phyloP scores from a whole-genome alignment of 2,888 invertebrate species.

The Enchytraeus crypticus region DNA sequence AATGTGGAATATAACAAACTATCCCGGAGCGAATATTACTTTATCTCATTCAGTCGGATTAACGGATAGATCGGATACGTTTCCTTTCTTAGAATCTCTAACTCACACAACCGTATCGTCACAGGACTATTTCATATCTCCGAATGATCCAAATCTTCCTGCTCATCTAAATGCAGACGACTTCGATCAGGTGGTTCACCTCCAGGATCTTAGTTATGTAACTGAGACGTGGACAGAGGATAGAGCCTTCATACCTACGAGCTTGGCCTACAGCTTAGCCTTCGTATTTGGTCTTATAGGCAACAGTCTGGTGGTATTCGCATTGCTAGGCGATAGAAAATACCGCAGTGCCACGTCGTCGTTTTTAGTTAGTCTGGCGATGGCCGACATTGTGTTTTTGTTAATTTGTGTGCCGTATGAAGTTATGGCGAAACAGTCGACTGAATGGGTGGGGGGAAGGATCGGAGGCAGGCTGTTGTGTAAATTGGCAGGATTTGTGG shows the following conservation, averaged over 20 bases:
- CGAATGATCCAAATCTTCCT: too few species aligned
- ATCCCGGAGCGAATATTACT: too few species aligned
- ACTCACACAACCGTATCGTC: too few species aligned
- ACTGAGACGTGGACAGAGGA: conserved; percentile 17
- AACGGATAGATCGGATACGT: too few species aligned
- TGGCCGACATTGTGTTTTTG: conserved; percentile 51
- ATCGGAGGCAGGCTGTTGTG: conserved; percentile 50
- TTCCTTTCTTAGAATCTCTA: too few species aligned
- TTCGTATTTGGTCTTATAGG: conserved; percentile 51
- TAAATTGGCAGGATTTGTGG: conserved; percentile 50
- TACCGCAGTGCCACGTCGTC: conserved; percentile 42
- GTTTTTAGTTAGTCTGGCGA: conserved; percentile 42
- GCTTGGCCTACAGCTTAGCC: conserved; percentile 32
- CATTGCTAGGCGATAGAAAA: conserved; percentile 47
- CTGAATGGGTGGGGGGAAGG: conserved; percentile 49
- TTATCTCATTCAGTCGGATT: too few species aligned
- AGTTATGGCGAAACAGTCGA: conserved; percentile 34
- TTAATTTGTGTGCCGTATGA: conserved; percentile 52
- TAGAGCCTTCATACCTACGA: conserved; percentile 29
- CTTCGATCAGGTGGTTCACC: conserved; percentile 6
- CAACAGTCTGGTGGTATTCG: conserved; percentile 50
- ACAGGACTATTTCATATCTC: too few species aligned
- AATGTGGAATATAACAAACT: too few species aligned
- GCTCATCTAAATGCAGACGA: background rate
- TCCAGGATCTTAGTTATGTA: background rate